phyloP scores from a whole-genome alignment of 2,888 invertebrate genomes.

The Mythimna impura region DNA sequence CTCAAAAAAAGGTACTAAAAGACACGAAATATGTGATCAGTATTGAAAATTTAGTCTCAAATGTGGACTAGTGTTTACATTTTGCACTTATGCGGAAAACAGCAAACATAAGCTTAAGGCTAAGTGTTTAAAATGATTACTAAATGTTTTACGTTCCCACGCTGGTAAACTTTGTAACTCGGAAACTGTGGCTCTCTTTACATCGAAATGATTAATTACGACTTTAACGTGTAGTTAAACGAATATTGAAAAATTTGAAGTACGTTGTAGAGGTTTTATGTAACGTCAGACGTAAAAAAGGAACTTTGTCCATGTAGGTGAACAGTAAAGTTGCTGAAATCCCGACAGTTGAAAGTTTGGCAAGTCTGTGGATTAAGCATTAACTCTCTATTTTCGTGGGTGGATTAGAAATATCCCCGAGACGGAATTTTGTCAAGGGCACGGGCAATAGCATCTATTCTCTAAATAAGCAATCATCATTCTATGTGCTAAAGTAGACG shows the following conservation, averaged over 20 bases:
- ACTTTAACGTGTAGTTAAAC: slow-evolving; percentile 28
- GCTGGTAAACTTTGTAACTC: slow-evolving; percentile 61
- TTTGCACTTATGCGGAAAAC: slow-evolving; percentile 50
- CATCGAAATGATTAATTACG: slow-evolving; percentile 44
- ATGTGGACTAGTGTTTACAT: slow-evolving; percentile 7
- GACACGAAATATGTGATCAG: neutral
- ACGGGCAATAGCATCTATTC: neutral
- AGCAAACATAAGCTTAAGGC: slow-evolving; percentile 51
- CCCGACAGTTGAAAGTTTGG: slow-evolving; percentile 1
- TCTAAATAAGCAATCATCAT: neutral
- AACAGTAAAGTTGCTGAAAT: neutral
- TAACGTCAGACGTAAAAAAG: slow-evolving; percentile 10
- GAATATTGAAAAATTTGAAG: slow-evolving; percentile 48
- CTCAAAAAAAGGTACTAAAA: neutral
- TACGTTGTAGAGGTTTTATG: slow-evolving; percentile 15
- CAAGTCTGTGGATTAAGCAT: slow-evolving; percentile 6
- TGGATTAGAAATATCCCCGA: slow-evolving; percentile 7
- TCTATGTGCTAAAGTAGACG: neutral
- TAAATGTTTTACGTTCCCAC: slow-evolving; percentile 75
- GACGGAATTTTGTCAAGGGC: slow-evolving; percentile 1
- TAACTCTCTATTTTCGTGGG: neutral
- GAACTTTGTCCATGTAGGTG: neutral
- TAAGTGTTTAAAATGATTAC: slow-evolving; percentile 70
- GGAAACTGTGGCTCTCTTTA: slow-evolving; percentile 51
- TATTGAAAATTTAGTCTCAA: neutral